Evolutionary conservation across 2,888 invertebrate species (phyloP), one percentile per base, ranked within the genome.

Genomic region (Falcaria lacertinaria): DNA sequence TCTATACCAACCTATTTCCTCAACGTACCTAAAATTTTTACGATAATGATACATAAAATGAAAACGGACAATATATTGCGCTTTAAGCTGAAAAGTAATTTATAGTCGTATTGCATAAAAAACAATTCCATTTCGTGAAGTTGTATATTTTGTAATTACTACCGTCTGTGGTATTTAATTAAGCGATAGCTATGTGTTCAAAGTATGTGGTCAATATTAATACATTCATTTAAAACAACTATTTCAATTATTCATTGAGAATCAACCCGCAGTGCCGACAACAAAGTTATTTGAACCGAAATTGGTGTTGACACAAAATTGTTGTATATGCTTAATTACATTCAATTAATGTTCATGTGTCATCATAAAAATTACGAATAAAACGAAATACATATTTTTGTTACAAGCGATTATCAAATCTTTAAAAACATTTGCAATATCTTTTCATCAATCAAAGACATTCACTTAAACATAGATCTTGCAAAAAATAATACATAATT

Each of bases 201-300:
- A 76, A 75, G 74, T 73, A 69, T 69, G 77, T 70, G 77, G 77
- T 76, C 69, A 66, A 60, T 60, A 57, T 63, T 57, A 65, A 64
- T 70, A 64, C 67, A 72, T 73, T 60, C 59, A 65, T 70, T 69
- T 69, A 71, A 71, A 64, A 69, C 57, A 68, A 74, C 66, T 66
- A 74, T 80, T 77, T 80, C 69, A 79, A 81, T 77, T 78, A 81
- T 81, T 68, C 70, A 74, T 57, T 55, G 58, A 52, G 54, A 68
- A 69, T 62, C 64, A 66, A 70, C 66, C 66, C 56, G 49, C 57
- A 62, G 63, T 45, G 53, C 46, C 36, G 43, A 39, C 39, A 43
- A 58, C 57, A 57, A 63, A 70, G 65, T 74, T 70, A 56, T 63
- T 55, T 54, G 44, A 36, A 51, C 54, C 55, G 50, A 36, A 49